A percentile compares a stretch with the other conserved stretches of the same genome.
Evolutionary conservation across 2,888 invertebrate species (phyloP).

Genomic region (Criorhina ranunculi): DNA sequence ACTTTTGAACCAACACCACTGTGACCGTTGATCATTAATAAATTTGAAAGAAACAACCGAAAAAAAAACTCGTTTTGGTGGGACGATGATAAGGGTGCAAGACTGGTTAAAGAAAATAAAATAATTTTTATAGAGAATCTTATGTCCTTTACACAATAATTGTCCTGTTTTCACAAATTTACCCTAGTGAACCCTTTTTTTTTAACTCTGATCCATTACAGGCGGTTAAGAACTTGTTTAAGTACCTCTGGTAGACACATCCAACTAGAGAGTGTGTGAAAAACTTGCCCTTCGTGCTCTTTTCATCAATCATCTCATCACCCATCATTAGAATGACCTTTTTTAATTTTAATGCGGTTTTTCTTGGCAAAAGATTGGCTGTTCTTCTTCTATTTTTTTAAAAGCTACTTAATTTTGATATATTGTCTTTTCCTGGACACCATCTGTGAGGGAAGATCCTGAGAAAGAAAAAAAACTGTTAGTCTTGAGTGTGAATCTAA

Average conservation of each 20-base stretch:
- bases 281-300: slow-evolving; percentile 3
- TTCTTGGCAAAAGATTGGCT: neutral
- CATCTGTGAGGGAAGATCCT: neutral
- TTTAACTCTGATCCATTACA: slow-evolving; percentile 7
- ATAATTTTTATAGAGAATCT: slow-evolving; percentile 7
- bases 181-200: neutral
- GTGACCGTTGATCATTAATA: slow-evolving; percentile 33
- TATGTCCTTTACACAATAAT: neutral
- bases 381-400: too few relatives aligned
- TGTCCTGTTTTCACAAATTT: slow-evolving; percentile 29
- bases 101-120: slow-evolving; percentile 39
- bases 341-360: slow-evolving; percentile 11
- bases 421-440: neutral
- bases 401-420: slow-evolving; percentile 2
- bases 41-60: slow-evolving; percentile 40
- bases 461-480: too few relatives aligned
- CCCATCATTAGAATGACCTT: slow-evolving; percentile 36
- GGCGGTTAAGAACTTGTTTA: slow-evolving; percentile 38
- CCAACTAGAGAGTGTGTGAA: slow-evolving; percentile 36
- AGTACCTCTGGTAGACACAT: neutral
- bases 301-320: slow-evolving; percentile 46
- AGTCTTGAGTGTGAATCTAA: neutral
- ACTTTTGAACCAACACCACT: slow-evolving; percentile 45
- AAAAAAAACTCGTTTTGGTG: slow-evolving; percentile 38
- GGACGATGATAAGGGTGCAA: slow-evolving; percentile 24